Base-by-base conservation (phyloP, 2,888 invertebrate genomes). In the Crossocerus cetratus region DNA sequence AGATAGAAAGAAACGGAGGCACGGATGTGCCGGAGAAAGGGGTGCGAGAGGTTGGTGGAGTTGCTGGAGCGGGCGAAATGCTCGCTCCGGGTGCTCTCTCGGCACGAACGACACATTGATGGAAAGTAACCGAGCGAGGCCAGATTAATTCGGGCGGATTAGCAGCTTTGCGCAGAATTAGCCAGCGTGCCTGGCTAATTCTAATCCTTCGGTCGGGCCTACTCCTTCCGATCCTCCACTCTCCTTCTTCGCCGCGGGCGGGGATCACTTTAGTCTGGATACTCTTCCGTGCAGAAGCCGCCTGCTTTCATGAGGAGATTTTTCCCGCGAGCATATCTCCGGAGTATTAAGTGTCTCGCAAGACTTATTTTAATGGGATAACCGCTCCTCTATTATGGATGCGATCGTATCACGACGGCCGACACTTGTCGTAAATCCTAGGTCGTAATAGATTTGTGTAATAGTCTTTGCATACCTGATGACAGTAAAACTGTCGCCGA, bases 141-240 rank as follows among this genome's bases (percentile, higher is more conserved):
- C 32, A 84, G 87, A 89, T 89, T 89, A 88, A 88, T 89, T 89
- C 88, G 87, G 86, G 86, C 87, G 87, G 89, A 89, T 89, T 89
- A 89, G 88, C 88, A 88, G 88, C 87, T 88, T 88, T 88, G 85
- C 82, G 73, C 67, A 78, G 84, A 83, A 83, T 78, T 84, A 78
- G 77, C 80, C 83, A 76, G 74, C 73, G 76, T 78, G 83, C 77
- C 81, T 65, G 83, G 81, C 81, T 82, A 83, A 83, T 82, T 77
- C 74, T n/a, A 77, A 78, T 82, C 82, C 78, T 69, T 78, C 74
- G 78, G 73, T 71, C 69, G 22, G 58, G 32, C 60, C 57, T 61
- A 43, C 21, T 55, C 59, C 57, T 45, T 45, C 22, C 59, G 49
- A 20, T 20, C 45, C 44, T 32, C 56, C 64, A 20, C 59, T 61